Percentiles rank a stretch among this genome's conserved stretches.
Conservation (phyloP, 2,113 vertebrate species). For the Zingel zingel region DNA sequence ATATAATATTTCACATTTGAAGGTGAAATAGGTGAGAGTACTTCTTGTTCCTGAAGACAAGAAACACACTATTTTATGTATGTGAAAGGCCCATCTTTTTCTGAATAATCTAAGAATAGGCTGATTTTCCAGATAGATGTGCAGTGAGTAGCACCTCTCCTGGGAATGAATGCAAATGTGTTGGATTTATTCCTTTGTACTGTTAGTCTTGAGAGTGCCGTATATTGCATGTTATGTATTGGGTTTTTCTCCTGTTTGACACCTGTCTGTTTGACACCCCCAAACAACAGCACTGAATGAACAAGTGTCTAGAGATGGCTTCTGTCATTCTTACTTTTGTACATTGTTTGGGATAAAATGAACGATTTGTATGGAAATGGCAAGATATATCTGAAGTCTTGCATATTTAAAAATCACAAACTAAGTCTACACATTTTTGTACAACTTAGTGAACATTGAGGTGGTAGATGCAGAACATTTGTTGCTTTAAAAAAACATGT, state of each 20-base stretch:
- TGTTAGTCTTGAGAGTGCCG: slow-evolving; percentile 62
- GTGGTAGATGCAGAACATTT: slow-evolving; percentile 19
- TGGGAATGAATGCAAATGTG: slow-evolving; percentile 75
- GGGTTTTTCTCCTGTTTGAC: slow-evolving; percentile 41
- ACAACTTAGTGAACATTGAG: slow-evolving; percentile 20
- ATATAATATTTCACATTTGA: slow-evolving; percentile 7
- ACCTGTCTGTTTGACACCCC: slow-evolving; percentile 65
- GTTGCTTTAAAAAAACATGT: slow-evolving; percentile 23
- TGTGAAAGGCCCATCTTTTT: slow-evolving; percentile 36
- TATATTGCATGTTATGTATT: slow-evolving; percentile 65
- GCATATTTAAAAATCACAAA: slow-evolving; percentile 38
- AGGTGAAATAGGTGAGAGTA: slow-evolving; percentile 22
- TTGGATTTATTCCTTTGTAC: slow-evolving; percentile 72
- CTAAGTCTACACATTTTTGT: slow-evolving; percentile 38
- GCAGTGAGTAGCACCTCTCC: slow-evolving; percentile 58
- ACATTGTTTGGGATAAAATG: slow-evolving; percentile 51
- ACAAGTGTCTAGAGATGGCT: slow-evolving; percentile 49
- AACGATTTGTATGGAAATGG: slow-evolving; percentile 45
- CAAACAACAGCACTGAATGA: slow-evolving; percentile 62
- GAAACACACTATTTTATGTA: slow-evolving; percentile 46
- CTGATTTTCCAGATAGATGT: slow-evolving; percentile 64
- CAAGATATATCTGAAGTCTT: slow-evolving; percentile 30
- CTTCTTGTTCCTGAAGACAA: slow-evolving; percentile 34
- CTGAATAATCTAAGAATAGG: slow-evolving; percentile 66
- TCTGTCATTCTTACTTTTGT: slow-evolving; percentile 59